Base-by-base conservation (phyloP, 2,888 invertebrate genomes). In the Notodonta ziczac region DNA sequence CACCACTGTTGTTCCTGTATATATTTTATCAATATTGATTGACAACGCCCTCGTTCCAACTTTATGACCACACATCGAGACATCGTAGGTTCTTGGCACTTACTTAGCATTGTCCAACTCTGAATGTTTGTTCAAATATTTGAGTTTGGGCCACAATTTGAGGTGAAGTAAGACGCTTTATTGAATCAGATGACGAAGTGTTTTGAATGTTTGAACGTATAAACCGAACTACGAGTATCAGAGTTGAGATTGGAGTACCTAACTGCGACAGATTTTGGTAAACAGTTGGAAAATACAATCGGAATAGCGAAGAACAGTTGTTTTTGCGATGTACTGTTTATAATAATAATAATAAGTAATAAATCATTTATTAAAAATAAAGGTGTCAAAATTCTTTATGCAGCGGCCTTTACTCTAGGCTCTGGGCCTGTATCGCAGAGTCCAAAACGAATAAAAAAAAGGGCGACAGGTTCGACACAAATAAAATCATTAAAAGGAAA, bases 41-140 rank as follows among this genome's bases (percentile, higher is more conserved):
- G 42, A 2, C 10, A 1, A 1, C 9, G 42, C 42, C 8, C 12
- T 9, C 10, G 8, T 40, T 42, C 53, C 8, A 35, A 35, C 16
- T 55, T 39, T 10, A 14, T 62, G 59, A 72, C 75, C 60, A 56
- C 56, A 65, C 63, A 58, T 40, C 24, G 42, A 56, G 53, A 60
- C 59, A 62, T 53, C 59, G 61, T 40, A 73, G 65, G 70, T 72
- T 74, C 74, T 75, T 75, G 75, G 74, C 75, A 74, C 75, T 75
- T 75, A 73, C 74, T 75, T 74, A 68, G 74, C 74, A 75, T 73
- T 75, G 74, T 74, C 75, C 74, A 75, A 75, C 67, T 67, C 65
- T 60, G 68, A 74, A 73, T 74, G 75, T 75, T 75, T 73, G 73
- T 59, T 58, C 73, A 73, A 75, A 75, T 73, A 74, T 75, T 74